A percentile compares a stretch with the other conserved stretches of the same genome.
phyloP scores from a whole-genome alignment of 2,113 vertebrate species.

The Melanerpes formicivorus region DNA sequence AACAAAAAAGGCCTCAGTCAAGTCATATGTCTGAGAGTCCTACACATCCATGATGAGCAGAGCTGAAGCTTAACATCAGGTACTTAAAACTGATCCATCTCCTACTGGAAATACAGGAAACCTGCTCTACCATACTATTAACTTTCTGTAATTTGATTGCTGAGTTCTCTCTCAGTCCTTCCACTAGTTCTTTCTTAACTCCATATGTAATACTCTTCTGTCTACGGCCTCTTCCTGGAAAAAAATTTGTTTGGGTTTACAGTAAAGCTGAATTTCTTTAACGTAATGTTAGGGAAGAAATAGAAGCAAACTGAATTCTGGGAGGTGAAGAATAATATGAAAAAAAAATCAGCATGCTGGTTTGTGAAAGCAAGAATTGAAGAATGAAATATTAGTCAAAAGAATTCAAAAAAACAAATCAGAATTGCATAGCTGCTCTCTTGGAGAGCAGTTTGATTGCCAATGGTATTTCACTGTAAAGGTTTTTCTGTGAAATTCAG shows the following conservation, averaged over 20 bases:
- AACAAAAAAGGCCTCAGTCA: background rate
- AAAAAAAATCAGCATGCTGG: background rate
- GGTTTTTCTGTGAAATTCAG: slow-evolving; percentile 53
- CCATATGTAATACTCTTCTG: background rate
- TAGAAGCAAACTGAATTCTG: background rate
- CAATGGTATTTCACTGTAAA: slow-evolving; percentile 42
- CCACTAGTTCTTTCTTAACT: background rate
- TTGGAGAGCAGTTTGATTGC: slow-evolving; percentile 10
- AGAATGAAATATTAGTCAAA: background rate
- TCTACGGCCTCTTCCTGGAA: background rate
- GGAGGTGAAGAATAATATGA: background rate
- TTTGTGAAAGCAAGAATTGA: background rate
- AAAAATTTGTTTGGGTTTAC: background rate
- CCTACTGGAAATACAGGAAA: background rate
- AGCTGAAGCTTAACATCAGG: background rate
- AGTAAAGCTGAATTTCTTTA: background rate
- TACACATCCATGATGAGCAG: fast-evolving
- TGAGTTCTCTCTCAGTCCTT: background rate
- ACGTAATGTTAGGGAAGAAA: background rate
- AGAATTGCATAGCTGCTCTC: background rate
- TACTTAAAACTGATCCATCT: background rate
- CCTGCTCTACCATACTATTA: background rate
- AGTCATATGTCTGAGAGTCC: background rate
- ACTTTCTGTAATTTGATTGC: background rate
- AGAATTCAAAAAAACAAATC: background rate